These are phyloP conservation scores for Apis florea DNA, from an alignment of 1,140 invertebrate species.

Conservation along the genomic window DNA sequence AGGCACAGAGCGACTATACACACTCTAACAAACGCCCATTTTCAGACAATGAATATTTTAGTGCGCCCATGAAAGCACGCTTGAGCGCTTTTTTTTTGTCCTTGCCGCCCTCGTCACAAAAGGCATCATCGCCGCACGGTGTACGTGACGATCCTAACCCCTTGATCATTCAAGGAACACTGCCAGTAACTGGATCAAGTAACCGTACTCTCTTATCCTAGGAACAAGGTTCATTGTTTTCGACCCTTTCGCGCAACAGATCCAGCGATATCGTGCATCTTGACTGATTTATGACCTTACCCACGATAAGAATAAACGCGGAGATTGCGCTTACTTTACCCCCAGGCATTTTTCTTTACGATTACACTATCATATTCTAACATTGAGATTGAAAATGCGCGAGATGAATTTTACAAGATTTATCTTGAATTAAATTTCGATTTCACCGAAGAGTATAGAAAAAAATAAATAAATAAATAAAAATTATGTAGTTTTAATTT, in stretches of 20 bases:
- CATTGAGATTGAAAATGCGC: neutral
- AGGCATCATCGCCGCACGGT: conserved; percentile 51
- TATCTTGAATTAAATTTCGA: neutral
- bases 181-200: conserved; percentile 62
- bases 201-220: conserved; percentile 44
- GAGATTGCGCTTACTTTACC: conserved; percentile 18
- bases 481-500: neutral
- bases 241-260: conserved; percentile 33
- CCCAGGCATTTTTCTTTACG: neutral
- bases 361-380: neutral
- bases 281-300: conserved; percentile 27
- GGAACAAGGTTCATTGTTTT: conserved; percentile 41
- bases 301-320: conserved; percentile 17
- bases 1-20: conserved; percentile 49
- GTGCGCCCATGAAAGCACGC: conserved; percentile 58
- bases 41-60: conserved; percentile 73
- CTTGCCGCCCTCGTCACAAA: conserved; percentile 55
- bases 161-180: conserved; percentile 60
- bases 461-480: neutral
- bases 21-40: conserved; percentile 68
- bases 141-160: conserved; percentile 51
- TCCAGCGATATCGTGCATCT: conserved; percentile 36
- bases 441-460: neutral
- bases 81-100: conserved; percentile 55
- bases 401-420: neutral